Percentiles rank a stretch among this genome's conserved stretches.
Conservation (phyloP, 2,888 invertebrate species). For the Netelia melanura region DNA sequence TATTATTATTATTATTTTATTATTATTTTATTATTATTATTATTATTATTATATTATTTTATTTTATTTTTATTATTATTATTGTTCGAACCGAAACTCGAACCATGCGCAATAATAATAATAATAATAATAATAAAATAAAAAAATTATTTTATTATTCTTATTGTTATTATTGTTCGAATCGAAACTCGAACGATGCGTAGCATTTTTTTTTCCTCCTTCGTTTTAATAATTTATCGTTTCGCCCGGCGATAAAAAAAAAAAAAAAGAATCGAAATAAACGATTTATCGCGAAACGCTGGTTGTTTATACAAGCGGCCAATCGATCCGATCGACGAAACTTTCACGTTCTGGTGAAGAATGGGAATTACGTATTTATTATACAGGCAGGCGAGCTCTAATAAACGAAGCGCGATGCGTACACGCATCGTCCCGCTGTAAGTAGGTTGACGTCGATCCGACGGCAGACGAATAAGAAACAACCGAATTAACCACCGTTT, state of each 20-base stretch:
- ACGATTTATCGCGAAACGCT: too few species aligned
- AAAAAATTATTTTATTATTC: too few species aligned
- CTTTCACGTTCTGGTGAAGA: slow-evolving; percentile 57
- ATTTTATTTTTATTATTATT: background rate
- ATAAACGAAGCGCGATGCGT: slow-evolving; percentile 43
- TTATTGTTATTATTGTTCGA: background rate
- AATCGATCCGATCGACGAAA: slow-evolving; percentile 49
- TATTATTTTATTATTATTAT: background rate
- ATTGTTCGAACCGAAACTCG: background rate
- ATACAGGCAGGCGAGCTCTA: slow-evolving; percentile 23
- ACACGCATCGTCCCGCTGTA: background rate
- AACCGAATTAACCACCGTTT: background rate
- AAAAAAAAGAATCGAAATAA: too few species aligned
- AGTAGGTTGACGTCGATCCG: background rate
- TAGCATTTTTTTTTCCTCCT: too few species aligned
- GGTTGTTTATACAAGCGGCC: background rate
- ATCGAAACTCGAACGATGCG: background rate
- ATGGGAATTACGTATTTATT: slow-evolving; percentile 62
- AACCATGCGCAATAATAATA: too few species aligned
- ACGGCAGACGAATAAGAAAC: background rate
- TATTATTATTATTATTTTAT: background rate
- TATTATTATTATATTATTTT: background rate
- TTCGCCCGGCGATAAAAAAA: too few species aligned
- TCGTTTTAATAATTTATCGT: too few species aligned
- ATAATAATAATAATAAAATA: too few species aligned